Base-by-base conservation (phyloP, 2,888 invertebrate genomes). In the Tolmerus cingulatus region DNA sequence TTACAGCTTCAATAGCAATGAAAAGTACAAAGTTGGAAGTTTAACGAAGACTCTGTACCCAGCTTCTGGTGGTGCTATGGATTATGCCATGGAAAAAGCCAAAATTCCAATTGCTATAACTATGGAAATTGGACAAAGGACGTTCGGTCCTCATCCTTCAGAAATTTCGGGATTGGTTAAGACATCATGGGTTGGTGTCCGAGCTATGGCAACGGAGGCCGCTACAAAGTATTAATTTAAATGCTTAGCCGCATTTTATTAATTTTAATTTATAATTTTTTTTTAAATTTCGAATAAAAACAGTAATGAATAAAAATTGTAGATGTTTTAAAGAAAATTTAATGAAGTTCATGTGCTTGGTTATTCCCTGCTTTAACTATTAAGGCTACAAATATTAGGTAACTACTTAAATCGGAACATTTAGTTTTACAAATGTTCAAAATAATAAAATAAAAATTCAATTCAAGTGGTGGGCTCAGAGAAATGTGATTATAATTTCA, bases 11-110 rank as follows among this genome's bases (percentile, higher is more conserved):
- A 92, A 91, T 8, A 92, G 92, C n/a, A 91, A 92, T 0, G 82
- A 77, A 1, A 19, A 12, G 9, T 93, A 93, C 86, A 89, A 40
- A 0, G 90, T 93, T 7, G 94, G 94, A 23, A 93, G 92, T 55
- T 93, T 93, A 0, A 93, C 93, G 0, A 93, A 93, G 89, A 92
- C 93, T 0, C 89, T 94, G 8, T 92, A 94, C 86, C 90, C 92
- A 5, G 93, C 94, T 1, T 92, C 94, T 34, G 96, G 96, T 0
- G 94, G 94, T 7, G 94, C 95, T 89, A 95, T 95, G 90, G 96
- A 96, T 89, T 96, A 95, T 91, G 94, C 94, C 0, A 94, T 94
- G 91, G 93, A 91, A 1, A 92, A 92, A 4, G 93, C 90, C 14
- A 94, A 94, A 0, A 93, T 95, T 74, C 93, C 94, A 5, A 91